phyloP scores from a whole-genome alignment of 2,113 vertebrate genomes.

The Rhinogobius similis region DNA sequence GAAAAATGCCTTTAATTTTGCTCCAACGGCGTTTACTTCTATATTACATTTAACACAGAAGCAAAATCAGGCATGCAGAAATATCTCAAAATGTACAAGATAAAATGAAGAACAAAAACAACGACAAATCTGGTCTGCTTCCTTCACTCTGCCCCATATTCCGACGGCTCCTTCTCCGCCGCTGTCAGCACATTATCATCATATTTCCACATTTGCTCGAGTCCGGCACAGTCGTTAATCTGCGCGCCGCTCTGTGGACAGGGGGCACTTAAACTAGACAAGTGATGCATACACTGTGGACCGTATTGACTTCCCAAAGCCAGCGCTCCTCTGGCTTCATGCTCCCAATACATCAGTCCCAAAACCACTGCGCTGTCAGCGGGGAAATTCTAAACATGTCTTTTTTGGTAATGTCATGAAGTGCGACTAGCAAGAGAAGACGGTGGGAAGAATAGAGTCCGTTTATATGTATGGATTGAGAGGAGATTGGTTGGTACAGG shows the following conservation, averaged over 20 bases:
- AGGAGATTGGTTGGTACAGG: no score
- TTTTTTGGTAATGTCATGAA: no score
- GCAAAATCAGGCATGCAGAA: no score
- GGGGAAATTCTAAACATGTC: background rate
- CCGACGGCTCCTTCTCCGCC: slow-evolving; percentile 58
- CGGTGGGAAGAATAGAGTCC: no score
- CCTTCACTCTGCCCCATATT: slow-evolving; percentile 39
- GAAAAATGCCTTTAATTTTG: no score
- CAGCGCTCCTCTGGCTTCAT: slow-evolving; percentile 1
- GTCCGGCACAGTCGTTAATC: slow-evolving; percentile 33
- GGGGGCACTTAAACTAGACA: slow-evolving; percentile 22
- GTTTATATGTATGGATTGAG: no score
- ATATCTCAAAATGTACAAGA: no score
- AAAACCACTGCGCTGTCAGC: background rate
- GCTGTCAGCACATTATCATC: slow-evolving; percentile 55
- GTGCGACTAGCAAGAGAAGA: no score
- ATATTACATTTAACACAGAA: no score
- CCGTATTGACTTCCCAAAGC: slow-evolving; percentile 9
- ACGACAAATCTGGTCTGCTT: background rate
- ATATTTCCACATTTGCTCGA: slow-evolving; percentile 34
- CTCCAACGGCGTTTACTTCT: no score
- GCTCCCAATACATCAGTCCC: background rate
- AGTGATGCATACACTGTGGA: slow-evolving; percentile 22
- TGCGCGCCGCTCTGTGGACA: slow-evolving; percentile 29
- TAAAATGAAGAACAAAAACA: background rate